Percentiles rank a stretch among this genome's conserved stretches.
These are phyloP conservation scores for Sinopyrophorus schimmeli DNA, from an alignment of 2,888 invertebrate genomes.

Conservation along the genomic window DNA sequence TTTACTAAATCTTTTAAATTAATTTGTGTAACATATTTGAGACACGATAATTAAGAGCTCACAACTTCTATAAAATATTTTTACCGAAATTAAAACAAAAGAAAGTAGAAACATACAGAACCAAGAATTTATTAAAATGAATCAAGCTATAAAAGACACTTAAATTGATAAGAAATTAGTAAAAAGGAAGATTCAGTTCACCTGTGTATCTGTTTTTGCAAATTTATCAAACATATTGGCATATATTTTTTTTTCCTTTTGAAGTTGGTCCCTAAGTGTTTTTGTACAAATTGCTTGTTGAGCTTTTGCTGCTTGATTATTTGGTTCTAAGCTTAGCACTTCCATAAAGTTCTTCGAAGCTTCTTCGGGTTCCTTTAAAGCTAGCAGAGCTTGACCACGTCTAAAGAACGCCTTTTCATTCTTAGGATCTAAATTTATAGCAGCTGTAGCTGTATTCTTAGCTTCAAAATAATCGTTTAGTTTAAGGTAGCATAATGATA, in stretches of 20 bases:
- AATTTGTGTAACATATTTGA: background rate
- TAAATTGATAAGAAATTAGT: slow-evolving; percentile 12
- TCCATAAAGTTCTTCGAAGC: slow-evolving; percentile 79
- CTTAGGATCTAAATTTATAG: slow-evolving; percentile 70
- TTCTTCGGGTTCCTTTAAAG: slow-evolving; percentile 73
- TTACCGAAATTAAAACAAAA: background rate
- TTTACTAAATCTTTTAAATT: background rate
- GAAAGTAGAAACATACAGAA: slow-evolving; percentile 1
- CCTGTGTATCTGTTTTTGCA: slow-evolving; percentile 77
- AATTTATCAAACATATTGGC: slow-evolving; percentile 96
- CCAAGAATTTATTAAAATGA: slow-evolving; percentile 6
- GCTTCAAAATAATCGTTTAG: slow-evolving; percentile 70
- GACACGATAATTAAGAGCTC: background rate
- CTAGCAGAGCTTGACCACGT: slow-evolving; percentile 78
- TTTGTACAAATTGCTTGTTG: slow-evolving; percentile 74
- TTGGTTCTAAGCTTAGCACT: slow-evolving; percentile 77
- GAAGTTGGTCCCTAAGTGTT: slow-evolving; percentile 73
- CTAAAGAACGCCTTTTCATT: slow-evolving; percentile 92
- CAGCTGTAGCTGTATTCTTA: slow-evolving; percentile 74
- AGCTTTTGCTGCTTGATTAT: slow-evolving; percentile 85
- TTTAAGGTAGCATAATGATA: slow-evolving; percentile 81
- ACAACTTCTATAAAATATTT: background rate
- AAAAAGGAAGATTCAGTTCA: slow-evolving; percentile 54
- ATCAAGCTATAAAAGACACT: too few species aligned
- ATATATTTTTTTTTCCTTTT: slow-evolving; percentile 84